Conservation (phyloP, 2,797 vertebrate species). For the Limnodromus scolopaceus region DNA sequence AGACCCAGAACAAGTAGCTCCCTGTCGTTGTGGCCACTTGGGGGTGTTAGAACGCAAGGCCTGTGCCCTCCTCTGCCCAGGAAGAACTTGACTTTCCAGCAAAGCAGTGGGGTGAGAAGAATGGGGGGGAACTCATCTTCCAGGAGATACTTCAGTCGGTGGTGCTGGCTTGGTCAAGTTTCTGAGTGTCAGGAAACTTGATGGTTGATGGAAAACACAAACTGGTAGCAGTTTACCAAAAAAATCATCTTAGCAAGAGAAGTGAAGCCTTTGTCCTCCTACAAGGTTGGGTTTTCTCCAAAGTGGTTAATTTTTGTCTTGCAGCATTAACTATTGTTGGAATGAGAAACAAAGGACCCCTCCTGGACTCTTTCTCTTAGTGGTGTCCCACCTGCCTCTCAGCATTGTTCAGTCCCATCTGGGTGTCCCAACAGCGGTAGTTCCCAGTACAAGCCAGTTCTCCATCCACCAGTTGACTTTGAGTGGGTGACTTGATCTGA, state of each 20-base stretch:
- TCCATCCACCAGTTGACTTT: neutral
- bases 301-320: neutral
- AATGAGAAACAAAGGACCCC: neutral
- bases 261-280: neutral
- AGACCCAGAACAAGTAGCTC: neutral
- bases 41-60: neutral
- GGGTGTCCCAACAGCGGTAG: neutral
- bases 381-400: neutral
- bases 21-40: neutral
- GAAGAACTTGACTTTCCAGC: rapidly evolving
- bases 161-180: too few species aligned
- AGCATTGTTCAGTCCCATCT: neutral
- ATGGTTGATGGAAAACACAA: neutral
- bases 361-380: neutral
- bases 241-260: neutral
- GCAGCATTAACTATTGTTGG: neutral
- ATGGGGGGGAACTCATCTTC: neutral
- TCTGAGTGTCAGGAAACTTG: neutral
- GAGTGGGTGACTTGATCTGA: neutral
- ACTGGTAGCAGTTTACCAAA: neutral
- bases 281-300: neutral
- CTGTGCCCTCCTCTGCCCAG: neutral
- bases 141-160: neutral
- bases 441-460: neutral
- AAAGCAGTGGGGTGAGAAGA: neutral